phyloP scores from a whole-genome alignment of 1,140 invertebrate genomes.

The Oryctes rhinoceros region DNA sequence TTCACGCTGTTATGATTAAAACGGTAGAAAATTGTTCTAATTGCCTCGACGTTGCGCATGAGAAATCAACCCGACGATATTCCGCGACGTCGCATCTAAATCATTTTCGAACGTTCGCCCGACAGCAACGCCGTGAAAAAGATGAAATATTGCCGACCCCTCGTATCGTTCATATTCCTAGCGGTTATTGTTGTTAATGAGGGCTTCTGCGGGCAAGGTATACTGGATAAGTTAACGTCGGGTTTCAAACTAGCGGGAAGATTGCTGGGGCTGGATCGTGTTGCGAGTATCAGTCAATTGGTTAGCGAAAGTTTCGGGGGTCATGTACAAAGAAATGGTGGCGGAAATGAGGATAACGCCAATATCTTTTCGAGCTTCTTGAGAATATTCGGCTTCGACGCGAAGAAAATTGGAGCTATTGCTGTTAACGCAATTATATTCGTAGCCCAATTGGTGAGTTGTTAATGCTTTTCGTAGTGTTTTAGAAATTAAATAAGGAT shows the following conservation, averaged over 20 bases:
- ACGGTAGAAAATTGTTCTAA: constrained; percentile 39
- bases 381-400: constrained; percentile 76
- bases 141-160: constrained; percentile 3
- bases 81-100: constrained; percentile 7
- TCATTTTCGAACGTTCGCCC: not conserved
- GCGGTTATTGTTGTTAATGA: not conserved
- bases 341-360: constrained; percentile 42
- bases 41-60: constrained; percentile 29
- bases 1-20: constrained; percentile 29
- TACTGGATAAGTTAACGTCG: constrained; percentile 45
- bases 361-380: constrained; percentile 72
- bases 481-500: not conserved
- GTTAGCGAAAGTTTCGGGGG: constrained; percentile 63
- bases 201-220: constrained; percentile 13
- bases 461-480: not conserved
- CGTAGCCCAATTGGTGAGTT: constrained; percentile 82
- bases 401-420: constrained; percentile 77
- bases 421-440: constrained; percentile 83
- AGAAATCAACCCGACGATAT: constrained; percentile 29
- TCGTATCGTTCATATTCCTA: not conserved
- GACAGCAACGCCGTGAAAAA: not conserved
- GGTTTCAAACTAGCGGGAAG: constrained; percentile 72
- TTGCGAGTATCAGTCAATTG: constrained; percentile 63
- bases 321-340: constrained; percentile 37
- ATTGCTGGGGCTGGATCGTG: constrained; percentile 65